phyloP scores from a whole-genome alignment of 2,888 invertebrate species.

The Eurois occulta region DNA sequence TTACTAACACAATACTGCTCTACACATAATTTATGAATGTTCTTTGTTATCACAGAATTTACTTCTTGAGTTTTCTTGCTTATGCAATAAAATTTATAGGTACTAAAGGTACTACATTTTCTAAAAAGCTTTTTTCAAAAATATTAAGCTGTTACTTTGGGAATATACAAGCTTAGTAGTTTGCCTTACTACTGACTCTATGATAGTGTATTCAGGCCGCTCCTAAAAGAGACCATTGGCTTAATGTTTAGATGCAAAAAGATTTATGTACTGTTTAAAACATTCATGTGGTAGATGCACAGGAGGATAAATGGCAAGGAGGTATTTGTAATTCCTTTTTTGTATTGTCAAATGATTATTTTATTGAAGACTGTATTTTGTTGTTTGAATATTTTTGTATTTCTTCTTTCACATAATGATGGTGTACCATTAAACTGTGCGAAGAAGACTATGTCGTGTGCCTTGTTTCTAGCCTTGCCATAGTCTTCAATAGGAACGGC shows the following conservation, averaged over 20 bases:
- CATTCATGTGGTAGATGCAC: background rate
- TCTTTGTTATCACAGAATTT: conserved; percentile 3
- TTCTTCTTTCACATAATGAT: background rate
- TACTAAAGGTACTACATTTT: background rate
- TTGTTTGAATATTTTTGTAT: conserved; percentile 3
- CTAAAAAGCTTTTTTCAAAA: background rate
- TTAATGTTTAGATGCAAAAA: background rate
- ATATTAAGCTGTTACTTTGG: background rate
- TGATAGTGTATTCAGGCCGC: background rate
- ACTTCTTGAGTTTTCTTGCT: background rate
- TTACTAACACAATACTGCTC: conserved; percentile 3
- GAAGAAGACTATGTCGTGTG: background rate
- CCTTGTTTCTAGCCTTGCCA: background rate
- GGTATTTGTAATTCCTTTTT: background rate
- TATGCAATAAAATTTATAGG: conserved; percentile 5
- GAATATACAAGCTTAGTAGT: conserved; percentile 1
- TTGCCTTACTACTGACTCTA: background rate
- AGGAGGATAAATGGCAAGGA: background rate
- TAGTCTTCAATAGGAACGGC: conserved; percentile 7
- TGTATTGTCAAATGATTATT: background rate
- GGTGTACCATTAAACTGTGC: background rate
- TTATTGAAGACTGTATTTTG: conserved; percentile 11
- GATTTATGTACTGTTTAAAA: background rate
- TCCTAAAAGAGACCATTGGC: conserved; percentile 1
- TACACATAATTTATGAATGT: background rate